Conservation (phyloP, 2,888 invertebrate species). For the Apoda limacodes region DNA sequence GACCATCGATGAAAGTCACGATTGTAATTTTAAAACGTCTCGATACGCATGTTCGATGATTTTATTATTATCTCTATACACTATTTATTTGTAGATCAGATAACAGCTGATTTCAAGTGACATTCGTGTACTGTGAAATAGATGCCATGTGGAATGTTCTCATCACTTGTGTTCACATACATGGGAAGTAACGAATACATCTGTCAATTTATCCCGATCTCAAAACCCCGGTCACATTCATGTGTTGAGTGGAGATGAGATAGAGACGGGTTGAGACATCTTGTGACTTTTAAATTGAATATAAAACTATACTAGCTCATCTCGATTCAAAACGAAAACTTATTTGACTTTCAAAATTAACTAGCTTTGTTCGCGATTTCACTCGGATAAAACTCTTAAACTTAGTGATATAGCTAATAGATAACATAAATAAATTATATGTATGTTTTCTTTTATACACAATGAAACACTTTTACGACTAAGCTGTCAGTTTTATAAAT, state of each 20-base stretch:
- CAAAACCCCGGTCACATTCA: constrained; percentile 38
- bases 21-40: constrained; percentile 63
- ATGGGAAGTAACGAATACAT: constrained; percentile 43
- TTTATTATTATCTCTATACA: constrained; percentile 41
- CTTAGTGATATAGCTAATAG: too few species aligned
- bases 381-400: too few species aligned
- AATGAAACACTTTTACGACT: too few species aligned
- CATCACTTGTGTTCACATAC: constrained; percentile 28
- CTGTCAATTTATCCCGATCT: constrained; percentile 34
- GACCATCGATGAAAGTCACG: constrained; percentile 61
- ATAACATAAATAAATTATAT: too few species aligned
- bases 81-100: constrained; percentile 16
- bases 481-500: too few species aligned
- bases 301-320: too few species aligned
- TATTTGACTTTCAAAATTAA: too few species aligned
- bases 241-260: constrained; percentile 24
- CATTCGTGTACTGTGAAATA: constrained; percentile 26
- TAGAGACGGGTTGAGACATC: constrained; percentile 25
- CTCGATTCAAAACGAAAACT: too few species aligned
- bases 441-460: too few species aligned
- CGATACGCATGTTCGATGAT: constrained; percentile 51
- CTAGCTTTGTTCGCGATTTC: too few species aligned
- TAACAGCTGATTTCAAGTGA: constrained; percentile 16
- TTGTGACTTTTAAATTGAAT: constrained; percentile 22
- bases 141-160: constrained; percentile 25